Evolutionary conservation across 2,113 vertebrate species (phyloP).

Genomic region (Sapayoa aenigma): DNA sequence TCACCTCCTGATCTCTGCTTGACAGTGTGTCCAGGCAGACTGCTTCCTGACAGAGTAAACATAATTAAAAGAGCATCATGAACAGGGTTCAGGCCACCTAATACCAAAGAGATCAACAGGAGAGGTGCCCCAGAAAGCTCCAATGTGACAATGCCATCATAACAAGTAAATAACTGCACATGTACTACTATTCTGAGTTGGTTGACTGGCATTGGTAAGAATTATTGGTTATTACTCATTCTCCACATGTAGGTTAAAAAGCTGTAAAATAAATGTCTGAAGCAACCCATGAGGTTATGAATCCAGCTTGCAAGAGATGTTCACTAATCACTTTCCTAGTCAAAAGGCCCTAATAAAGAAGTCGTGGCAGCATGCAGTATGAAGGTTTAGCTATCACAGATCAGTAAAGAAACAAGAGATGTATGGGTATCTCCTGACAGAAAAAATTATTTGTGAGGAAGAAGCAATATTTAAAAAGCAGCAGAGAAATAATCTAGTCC

Average conservation of each 20-base stretch:
- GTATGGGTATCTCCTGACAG: neutral
- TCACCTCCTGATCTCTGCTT: slow-evolving; percentile 5
- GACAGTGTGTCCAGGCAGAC: neutral
- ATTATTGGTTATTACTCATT: neutral
- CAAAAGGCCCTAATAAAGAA: neutral
- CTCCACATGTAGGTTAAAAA: neutral
- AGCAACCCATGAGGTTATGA: neutral
- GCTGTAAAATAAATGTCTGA: neutral
- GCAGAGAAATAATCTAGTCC: neutral
- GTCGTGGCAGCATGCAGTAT: neutral
- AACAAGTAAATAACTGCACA: neutral
- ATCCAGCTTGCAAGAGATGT: neutral
- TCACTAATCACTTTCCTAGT: neutral
- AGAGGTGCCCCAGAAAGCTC: neutral
- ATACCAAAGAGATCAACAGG: neutral
- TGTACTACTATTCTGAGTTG: neutral
- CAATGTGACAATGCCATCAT: neutral
- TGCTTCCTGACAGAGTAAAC: slow-evolving; percentile 22
- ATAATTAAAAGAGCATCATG: neutral
- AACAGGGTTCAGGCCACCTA: neutral
- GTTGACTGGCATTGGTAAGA: neutral
- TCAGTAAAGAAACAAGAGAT: neutral
- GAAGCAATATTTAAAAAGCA: neutral
- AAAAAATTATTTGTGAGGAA: neutral
- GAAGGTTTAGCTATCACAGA: neutral